Base-by-base conservation (phyloP, 2,113 vertebrate species). In the Hippocampus zosterae region DNA sequence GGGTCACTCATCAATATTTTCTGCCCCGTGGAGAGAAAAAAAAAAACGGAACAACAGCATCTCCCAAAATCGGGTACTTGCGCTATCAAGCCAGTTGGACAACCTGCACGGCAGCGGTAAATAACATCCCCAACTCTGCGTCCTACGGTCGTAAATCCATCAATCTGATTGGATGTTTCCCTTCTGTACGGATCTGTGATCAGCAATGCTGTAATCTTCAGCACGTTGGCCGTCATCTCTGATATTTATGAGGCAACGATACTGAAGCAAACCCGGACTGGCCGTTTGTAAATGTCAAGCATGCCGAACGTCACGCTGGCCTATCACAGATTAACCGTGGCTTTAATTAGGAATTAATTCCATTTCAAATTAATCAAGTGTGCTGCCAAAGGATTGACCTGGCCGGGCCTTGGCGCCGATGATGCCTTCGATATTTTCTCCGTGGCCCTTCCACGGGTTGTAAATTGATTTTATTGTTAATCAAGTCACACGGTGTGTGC, bases 131-230 rank as follows among this genome's bases (percentile, higher is more conserved):
- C 42, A 71, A 62, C 3, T 8, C 9, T 1, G 42, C 57, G 67
- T 72, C 21, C 33, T 37, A 6, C 33, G 6, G 74, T 72, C 69
- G 29, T n/a, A n/a, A n/a, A n/a, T n/a, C n/a, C n/a, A n/a, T n/a
- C n/a, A n/a, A n/a, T n/a, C n/a, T n/a, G n/a, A 81, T 84, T 79
- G 81, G 65, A 84, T 74, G 56, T 78, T 83, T 85, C 70, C 72
- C 71, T 60, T 81, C 53, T 70, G 53, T 27, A 46, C 75, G 76
- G 89, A 87, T 87, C 79, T 77, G 78, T 53, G 76, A 87, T 87
- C 86, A 81, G 75, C 78, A 68, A 65, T 66, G 68, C 67, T 67
- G 62, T 85, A 86, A 88, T 84, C 77, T 69, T 53, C 56, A 59
- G 16, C 55, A 76, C 72, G 72, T 73, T 83, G 72, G 76, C 67